phyloP scores from a whole-genome alignment of 2,113 vertebrate genomes.

The Piprites chloris region DNA sequence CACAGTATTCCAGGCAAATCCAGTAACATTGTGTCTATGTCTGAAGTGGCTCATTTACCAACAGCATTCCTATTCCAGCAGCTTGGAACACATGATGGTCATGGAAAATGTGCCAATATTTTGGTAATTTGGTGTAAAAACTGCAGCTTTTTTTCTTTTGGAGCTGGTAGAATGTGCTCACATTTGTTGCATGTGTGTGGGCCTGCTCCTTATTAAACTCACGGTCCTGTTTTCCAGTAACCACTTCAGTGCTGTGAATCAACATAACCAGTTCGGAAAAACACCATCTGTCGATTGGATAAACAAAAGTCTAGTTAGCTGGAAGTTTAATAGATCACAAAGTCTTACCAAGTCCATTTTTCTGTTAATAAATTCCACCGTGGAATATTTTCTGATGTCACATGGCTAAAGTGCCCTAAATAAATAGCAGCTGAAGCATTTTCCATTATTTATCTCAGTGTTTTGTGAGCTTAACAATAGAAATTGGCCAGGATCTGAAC shows the following conservation, averaged over 20 bases:
- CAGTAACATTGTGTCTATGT: not conserved
- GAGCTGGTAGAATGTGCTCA: not conserved
- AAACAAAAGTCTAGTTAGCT: constrained; percentile 65
- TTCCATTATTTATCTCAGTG: constrained; percentile 2
- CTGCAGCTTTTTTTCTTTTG: not conserved
- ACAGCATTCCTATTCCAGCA: not conserved
- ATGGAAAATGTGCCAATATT: not conserved
- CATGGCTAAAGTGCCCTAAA: constrained; percentile 24
- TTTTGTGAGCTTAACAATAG: constrained; percentile 36
- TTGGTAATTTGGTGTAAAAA: constrained; percentile 25
- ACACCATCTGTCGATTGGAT: constrained; percentile 71
- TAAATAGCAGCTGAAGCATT: constrained; percentile 46
- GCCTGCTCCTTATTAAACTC: constrained; percentile 38
- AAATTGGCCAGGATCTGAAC: not conserved
- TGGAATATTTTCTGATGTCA: constrained; percentile 57
- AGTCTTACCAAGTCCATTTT: constrained; percentile 52
- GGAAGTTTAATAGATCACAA: constrained; percentile 61
- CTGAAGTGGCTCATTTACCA: not conserved
- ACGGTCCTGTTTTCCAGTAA: constrained; percentile 19
- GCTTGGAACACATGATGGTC: not conserved
- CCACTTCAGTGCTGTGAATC: constrained; percentile 42
- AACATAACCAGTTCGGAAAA: constrained; percentile 60
- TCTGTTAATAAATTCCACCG: constrained; percentile 58
- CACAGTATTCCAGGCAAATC: not conserved
- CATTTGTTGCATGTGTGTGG: not conserved